These are phyloP conservation scores for Lissocephala sabroskyi DNA, from an alignment of 2,888 invertebrate species.

Conservation along the genomic window DNA sequence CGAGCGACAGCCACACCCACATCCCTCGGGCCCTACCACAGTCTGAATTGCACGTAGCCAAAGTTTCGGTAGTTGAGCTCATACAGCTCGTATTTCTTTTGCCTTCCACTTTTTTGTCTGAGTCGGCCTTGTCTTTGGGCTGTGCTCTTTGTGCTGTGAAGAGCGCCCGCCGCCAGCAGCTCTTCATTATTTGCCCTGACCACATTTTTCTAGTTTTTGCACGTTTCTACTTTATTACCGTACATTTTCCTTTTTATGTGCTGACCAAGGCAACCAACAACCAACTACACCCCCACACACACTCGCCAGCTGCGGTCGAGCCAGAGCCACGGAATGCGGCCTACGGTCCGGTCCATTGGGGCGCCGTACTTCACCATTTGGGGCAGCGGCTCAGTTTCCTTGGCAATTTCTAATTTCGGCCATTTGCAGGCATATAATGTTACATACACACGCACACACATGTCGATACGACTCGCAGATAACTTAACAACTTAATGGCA, in stretches of 20 bases:
- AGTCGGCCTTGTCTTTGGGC: conserved; percentile 1
- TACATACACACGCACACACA: conserved; percentile 40
- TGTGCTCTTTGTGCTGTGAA: conserved; percentile 46
- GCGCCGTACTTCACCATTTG: conserved; percentile 4
- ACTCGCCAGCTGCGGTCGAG: conserved; percentile 39
- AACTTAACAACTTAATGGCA: conserved; percentile 65
- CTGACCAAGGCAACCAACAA: conserved; percentile 22
- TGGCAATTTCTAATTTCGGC: conserved; percentile 52
- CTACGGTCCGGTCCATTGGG: not conserved
- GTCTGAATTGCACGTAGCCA: conserved; percentile 56
- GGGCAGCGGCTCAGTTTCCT: conserved; percentile 3
- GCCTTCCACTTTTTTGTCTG: conserved; percentile 15
- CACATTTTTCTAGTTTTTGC: conserved; percentile 64
- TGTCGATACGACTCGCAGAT: conserved; percentile 54
- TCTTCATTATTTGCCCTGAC: conserved; percentile 55
- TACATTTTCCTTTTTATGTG: conserved; percentile 40
- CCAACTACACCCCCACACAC: not conserved
- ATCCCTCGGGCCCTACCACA: conserved; percentile 37
- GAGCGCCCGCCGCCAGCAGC: too few species aligned
- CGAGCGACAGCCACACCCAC: not conserved
- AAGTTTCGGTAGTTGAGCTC: conserved; percentile 42
- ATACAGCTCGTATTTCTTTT: conserved; percentile 28
- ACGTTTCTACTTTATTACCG: conserved; percentile 63
- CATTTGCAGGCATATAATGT: conserved; percentile 56
- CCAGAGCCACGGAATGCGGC: conserved; percentile 13